Evolutionary conservation across 1,140 invertebrate genomes (phyloP).

Genomic region (Orchestia grillus): DNA sequence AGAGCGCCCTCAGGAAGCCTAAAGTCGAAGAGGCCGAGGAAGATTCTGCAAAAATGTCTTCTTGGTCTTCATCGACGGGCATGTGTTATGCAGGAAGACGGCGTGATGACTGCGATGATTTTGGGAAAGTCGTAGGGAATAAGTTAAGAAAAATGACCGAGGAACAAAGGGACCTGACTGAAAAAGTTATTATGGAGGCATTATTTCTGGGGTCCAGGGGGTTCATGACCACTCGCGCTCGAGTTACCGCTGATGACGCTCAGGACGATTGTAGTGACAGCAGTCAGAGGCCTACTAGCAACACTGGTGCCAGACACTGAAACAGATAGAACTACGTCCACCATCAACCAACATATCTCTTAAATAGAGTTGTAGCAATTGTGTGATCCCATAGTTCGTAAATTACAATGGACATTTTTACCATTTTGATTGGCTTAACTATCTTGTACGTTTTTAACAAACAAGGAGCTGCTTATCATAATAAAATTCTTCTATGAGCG

Average conservation of each 20-base stretch:
- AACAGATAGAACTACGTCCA: background rate
- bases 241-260: background rate
- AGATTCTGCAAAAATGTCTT: background rate
- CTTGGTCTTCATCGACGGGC: background rate
- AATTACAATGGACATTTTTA: no score
- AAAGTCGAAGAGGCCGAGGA: background rate
- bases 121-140: conserved; percentile 24
- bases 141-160: conserved; percentile 25
- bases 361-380: no score
- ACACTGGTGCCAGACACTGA: background rate
- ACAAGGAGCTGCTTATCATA: no score
- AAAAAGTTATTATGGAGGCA: conserved; percentile 33
- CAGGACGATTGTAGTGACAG: background rate
- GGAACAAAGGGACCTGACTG: conserved; percentile 19
- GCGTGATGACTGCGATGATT: conserved; percentile 13
- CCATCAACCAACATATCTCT: background rate
- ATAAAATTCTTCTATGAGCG: no score
- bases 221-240: background rate
- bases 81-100: background rate
- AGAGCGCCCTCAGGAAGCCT: background rate
- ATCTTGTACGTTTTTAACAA: no score
- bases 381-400: no score
- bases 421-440: no score
- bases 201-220: conserved; percentile 13
- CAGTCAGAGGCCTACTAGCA: background rate